Evolutionary conservation across 2,113 vertebrate genomes (phyloP).

Genomic region (Muscicapa adusta): DNA sequence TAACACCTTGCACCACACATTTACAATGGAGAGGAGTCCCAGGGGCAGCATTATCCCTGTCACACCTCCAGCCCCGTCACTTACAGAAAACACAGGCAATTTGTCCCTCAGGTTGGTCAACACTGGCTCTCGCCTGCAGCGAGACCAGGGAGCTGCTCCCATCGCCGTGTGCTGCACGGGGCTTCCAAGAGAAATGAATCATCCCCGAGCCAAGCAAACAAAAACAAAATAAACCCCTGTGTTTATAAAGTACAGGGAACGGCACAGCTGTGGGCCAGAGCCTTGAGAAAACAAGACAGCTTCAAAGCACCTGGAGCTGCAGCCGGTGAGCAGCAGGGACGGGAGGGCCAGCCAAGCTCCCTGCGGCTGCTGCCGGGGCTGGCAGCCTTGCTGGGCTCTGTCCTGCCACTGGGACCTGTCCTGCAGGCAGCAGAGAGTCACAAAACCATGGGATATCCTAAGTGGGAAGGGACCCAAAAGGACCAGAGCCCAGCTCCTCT

Average conservation of each 20-base stretch:
- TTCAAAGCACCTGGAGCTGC: background rate
- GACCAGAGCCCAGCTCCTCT: accelerated
- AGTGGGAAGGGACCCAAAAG: too few species aligned
- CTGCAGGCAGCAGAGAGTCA: background rate
- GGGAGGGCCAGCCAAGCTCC: background rate
- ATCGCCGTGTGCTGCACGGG: accelerated
- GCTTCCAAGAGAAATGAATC: conserved; percentile 16
- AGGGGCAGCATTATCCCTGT: background rate
- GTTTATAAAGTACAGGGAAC: background rate
- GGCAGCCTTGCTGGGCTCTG: accelerated
- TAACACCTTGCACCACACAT: background rate
- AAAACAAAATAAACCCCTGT: background rate
- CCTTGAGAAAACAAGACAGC: background rate
- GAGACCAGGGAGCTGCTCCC: background rate
- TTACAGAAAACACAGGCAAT: background rate
- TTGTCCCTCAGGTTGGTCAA: background rate
- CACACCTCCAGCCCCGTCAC: background rate
- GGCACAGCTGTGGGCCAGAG: background rate
- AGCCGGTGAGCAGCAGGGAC: background rate
- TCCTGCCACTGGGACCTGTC: background rate
- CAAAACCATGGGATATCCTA: background rate
- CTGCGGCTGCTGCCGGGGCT: background rate
- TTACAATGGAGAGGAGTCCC: background rate
- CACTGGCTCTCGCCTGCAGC: accelerated
- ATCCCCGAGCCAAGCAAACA: background rate